phyloP scores from a whole-genome alignment of 2,888 invertebrate species.

The Leptinotarsa tumamoca region DNA sequence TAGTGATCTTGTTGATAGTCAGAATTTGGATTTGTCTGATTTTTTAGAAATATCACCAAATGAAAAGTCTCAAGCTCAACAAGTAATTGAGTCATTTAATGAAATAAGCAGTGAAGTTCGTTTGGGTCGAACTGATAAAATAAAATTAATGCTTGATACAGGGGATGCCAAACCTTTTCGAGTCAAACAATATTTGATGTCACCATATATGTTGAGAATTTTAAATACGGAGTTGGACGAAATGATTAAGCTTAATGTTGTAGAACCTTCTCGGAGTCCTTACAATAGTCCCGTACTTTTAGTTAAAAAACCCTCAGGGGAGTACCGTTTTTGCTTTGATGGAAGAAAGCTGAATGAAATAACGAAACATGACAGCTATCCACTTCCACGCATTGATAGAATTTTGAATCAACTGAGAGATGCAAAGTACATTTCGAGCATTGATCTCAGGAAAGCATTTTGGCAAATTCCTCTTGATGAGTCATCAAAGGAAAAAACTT shows the following conservation, averaged over 20 bases:
- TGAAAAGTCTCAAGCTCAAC: neutral
- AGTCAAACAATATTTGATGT: neutral
- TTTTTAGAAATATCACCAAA: too few relatives aligned
- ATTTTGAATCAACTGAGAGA: neutral
- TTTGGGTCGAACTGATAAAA: neutral
- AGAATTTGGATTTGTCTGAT: too few relatives aligned
- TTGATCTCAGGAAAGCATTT: neutral
- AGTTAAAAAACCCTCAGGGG: slow-evolving; percentile 2
- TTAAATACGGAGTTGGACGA: neutral
- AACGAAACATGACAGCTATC: neutral
- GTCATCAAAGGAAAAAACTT: neutral
- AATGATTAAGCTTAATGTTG: neutral
- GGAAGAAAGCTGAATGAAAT: neutral
- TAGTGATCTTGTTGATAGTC: too few relatives aligned
- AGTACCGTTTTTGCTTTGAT: neutral
- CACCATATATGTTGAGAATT: neutral
- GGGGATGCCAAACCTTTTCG: neutral
- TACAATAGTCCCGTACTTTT: neutral
- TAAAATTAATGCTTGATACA: neutral
- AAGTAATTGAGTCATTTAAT: neutral
- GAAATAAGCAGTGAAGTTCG: slow-evolving; percentile 2
- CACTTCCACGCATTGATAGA: neutral
- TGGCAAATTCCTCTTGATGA: neutral
- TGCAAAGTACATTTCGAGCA: neutral
- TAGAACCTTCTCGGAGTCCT: neutral